Evolutionary conservation across 2,888 invertebrate genomes (phyloP).

Genomic region (Parnassius mnemosyne): DNA sequence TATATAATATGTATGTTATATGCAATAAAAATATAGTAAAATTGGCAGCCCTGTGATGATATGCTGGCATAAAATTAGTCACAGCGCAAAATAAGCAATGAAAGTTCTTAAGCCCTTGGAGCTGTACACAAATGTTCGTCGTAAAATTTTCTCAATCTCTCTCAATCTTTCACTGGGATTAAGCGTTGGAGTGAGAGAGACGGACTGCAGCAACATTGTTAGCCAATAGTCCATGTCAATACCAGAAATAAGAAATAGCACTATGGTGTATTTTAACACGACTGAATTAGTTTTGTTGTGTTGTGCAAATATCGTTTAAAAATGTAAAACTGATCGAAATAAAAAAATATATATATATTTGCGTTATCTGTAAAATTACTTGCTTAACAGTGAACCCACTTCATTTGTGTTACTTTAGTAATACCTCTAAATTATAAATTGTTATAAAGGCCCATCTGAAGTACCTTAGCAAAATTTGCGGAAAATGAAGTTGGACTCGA

Average conservation of each 20-base stretch:
- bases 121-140: constrained; percentile 63
- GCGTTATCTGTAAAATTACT: neutral
- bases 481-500: too few relatives aligned
- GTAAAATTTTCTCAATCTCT: constrained; percentile 50
- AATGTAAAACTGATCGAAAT: constrained; percentile 16
- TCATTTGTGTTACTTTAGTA: too few relatives aligned
- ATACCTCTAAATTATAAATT: too few relatives aligned
- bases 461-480: too few relatives aligned
- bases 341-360: neutral
- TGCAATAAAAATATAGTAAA: neutral
- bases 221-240: constrained; percentile 49
- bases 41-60: constrained; percentile 25
- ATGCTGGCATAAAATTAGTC: constrained; percentile 71
- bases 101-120: constrained; percentile 59
- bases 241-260: constrained; percentile 58
- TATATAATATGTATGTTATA: too few relatives aligned
- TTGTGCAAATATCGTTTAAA: constrained; percentile 17
- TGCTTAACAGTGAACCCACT: neutral
- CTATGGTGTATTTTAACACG: constrained; percentile 47
- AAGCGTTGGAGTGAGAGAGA: constrained; percentile 44
- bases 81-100: constrained; percentile 71
- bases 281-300: constrained; percentile 15
- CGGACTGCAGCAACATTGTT: constrained; percentile 58
- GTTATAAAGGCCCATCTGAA: too few relatives aligned
- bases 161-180: constrained; percentile 39